A percentile compares a stretch with the other conserved stretches of the same genome.
Conservation (phyloP, 2,113 vertebrate species). For the Sphyrna mokarran region DNA sequence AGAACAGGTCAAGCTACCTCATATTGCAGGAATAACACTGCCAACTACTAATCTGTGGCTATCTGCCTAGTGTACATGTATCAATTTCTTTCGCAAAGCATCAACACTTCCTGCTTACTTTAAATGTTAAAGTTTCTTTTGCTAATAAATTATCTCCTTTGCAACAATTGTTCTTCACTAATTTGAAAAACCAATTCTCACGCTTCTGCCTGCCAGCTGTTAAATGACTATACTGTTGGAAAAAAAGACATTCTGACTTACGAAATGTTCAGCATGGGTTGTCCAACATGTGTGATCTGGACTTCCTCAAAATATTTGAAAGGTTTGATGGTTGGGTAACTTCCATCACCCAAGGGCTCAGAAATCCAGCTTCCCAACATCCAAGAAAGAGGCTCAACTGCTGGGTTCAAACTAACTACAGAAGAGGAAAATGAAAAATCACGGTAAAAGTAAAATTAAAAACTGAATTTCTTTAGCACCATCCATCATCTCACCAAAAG, state of each 20-base stretch:
- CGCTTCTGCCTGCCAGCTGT: background rate
- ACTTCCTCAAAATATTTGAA: constrained; percentile 78
- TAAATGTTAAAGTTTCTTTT: background rate
- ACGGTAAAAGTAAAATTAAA: background rate
- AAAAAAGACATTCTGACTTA: constrained; percentile 43
- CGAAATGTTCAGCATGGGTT: constrained; percentile 76
- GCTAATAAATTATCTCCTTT: background rate
- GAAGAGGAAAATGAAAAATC: constrained; percentile 35
- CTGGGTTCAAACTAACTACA: constrained; percentile 64
- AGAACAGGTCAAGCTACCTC: background rate
- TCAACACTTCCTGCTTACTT: background rate
- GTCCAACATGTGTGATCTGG: constrained; percentile 72
- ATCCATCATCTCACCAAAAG: background rate
- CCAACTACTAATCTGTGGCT: background rate
- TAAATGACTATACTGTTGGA: background rate
- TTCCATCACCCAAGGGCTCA: constrained; percentile 72
- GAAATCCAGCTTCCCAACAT: constrained; percentile 87
- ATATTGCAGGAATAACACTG: background rate
- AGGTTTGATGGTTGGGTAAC: constrained; percentile 71
- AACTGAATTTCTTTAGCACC: background rate
- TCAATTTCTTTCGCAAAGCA: background rate
- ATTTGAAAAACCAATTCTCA: background rate
- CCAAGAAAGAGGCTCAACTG: constrained; percentile 77
- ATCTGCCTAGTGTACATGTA: background rate
- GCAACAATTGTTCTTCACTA: background rate